Percentiles rank a stretch among this genome's conserved stretches.
Evolutionary conservation across 2,888 invertebrate species (phyloP).

Genomic region (Troilus luridus): DNA sequence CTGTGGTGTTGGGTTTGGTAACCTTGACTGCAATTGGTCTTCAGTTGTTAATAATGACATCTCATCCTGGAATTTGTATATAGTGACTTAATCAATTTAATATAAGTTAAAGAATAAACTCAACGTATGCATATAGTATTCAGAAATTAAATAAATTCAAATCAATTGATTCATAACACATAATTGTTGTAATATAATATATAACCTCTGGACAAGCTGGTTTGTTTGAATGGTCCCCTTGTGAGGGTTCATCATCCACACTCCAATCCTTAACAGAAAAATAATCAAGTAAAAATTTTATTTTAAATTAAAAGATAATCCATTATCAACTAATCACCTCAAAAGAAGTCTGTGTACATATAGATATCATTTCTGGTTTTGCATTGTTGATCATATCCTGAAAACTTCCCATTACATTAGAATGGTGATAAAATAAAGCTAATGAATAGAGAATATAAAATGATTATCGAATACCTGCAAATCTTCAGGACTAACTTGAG

Average conservation of each 20-base stretch:
- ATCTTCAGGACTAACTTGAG: background rate
- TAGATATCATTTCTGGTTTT: background rate
- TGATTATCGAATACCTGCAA: background rate
- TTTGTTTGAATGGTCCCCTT: background rate
- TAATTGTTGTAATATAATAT: background rate
- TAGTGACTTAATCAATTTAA: background rate
- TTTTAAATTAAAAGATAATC: background rate
- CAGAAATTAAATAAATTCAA: too few relatives aligned
- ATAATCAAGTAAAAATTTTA: too few relatives aligned
- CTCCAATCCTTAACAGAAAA: background rate
- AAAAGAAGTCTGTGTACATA: background rate
- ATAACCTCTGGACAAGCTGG: background rate
- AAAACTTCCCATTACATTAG: slow-evolving; percentile 9
- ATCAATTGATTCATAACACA: too few relatives aligned
- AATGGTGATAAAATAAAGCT: background rate
- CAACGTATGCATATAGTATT: background rate
- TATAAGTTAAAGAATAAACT: background rate
- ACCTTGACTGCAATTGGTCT: background rate
- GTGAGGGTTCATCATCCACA: background rate
- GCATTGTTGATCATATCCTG: background rate
- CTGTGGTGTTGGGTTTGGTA: background rate
- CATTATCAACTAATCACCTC: background rate
- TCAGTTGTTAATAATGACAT: background rate
- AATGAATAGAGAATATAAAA: background rate
- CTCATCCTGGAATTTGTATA: background rate